Evolutionary conservation across 2,888 invertebrate species (phyloP).

Genomic region (Eudemis profundana): DNA sequence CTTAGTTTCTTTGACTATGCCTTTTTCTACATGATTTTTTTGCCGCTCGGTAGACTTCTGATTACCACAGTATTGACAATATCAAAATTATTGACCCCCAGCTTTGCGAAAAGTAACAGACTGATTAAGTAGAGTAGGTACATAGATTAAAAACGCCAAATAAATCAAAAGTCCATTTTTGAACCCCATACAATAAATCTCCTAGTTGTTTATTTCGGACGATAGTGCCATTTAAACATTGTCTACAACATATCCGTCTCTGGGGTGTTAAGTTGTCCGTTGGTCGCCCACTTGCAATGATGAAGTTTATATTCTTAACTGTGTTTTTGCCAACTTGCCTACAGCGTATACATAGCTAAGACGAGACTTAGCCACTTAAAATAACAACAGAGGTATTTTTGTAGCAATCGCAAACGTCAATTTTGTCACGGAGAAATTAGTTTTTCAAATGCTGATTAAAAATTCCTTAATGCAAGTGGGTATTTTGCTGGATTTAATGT

Average conservation of each 20-base stretch:
- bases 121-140: not conserved
- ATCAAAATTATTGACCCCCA: not conserved
- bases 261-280: not conserved
- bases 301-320: not conserved
- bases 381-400: not conserved
- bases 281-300: constrained; percentile 4
- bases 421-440: not conserved
- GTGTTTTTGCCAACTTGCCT: not conserved
- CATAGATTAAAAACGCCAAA: not conserved
- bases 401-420: not conserved
- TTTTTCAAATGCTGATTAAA: not conserved
- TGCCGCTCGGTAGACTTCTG: no score
- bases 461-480: not conserved
- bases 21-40: no score
- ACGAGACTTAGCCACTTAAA: not conserved
- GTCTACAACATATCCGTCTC: not conserved
- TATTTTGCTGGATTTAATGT: constrained; percentile 14
- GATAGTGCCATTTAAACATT: not conserved
- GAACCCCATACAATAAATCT: not conserved
- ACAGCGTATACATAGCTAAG: no score
- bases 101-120: not conserved
- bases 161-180: not conserved
- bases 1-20: no score
- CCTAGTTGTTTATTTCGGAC: not conserved
- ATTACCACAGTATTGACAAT: no score